Conservation (phyloP, 2,113 vertebrate species). For the Isichthys henryi region DNA sequence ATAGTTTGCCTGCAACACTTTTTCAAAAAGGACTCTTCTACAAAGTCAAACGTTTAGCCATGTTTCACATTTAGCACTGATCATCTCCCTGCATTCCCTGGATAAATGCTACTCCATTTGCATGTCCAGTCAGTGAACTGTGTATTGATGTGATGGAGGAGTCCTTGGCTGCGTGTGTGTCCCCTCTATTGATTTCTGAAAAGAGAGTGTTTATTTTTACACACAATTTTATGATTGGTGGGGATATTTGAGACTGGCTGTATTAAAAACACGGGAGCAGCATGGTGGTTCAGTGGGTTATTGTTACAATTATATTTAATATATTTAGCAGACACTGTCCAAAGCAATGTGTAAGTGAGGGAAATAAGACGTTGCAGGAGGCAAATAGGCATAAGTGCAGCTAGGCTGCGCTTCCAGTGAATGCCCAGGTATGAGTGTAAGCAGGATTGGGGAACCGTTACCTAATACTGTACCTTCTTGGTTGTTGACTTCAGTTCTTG, state of each 20-base stretch:
- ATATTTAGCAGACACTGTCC: neutral
- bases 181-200: neutral
- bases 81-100: neutral
- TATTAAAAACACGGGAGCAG: neutral
- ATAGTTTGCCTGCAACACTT: neutral
- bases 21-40: neutral
- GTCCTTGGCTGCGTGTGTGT: neutral
- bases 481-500: neutral
- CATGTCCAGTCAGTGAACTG: neutral
- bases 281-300: neutral
- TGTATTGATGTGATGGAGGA: neutral
- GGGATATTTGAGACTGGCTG: neutral
- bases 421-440: neutral
- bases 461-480: neutral
- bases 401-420: neutral
- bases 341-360: neutral
- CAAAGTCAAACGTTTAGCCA: neutral
- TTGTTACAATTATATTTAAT: neutral
- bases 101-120: neutral
- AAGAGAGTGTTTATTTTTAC: neutral
- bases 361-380: neutral
- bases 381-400: neutral
- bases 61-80: neutral
- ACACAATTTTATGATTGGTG: neutral
- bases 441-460: neutral